Evolutionary conservation across 2,888 invertebrate genomes (phyloP).

Genomic region (Hypsopygia costalis): DNA sequence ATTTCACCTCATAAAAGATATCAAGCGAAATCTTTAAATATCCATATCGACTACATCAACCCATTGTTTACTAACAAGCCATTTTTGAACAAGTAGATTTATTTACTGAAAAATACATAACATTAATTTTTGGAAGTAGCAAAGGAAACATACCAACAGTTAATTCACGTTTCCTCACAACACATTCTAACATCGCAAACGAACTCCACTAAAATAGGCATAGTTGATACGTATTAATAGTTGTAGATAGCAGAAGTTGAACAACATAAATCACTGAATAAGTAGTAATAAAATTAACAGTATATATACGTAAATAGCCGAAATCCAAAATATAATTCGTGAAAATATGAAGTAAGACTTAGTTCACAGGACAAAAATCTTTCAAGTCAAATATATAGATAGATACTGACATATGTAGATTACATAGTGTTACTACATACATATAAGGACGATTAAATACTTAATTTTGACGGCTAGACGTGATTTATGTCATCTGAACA

Average conservation of each 20-base stretch:
- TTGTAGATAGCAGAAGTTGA: not conserved
- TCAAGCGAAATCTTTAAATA: not conserved
- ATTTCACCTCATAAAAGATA: not conserved
- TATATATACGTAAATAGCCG: no score
- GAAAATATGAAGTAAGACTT: no score
- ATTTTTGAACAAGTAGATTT: constrained; percentile 8
- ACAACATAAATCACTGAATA: no score
- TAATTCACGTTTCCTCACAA: constrained; percentile 28
- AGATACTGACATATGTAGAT: no score
- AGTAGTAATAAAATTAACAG: no score
- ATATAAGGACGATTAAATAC: no score
- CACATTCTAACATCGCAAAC: constrained; percentile 29
- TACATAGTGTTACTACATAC: no score
- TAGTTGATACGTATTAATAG: not conserved
- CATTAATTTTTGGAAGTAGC: constrained; percentile 28
- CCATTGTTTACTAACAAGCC: constrained; percentile 13
- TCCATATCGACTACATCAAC: not conserved
- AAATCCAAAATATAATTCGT: no score
- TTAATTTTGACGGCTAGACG: no score
- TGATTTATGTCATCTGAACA: no score
- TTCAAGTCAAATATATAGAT: no score
- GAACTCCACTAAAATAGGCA: constrained; percentile 16
- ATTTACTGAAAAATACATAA: constrained; percentile 6
- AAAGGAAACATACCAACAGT: constrained; percentile 30
- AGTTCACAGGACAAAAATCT: no score